These are phyloP conservation scores for Charadrius vociferus DNA, from an alignment of 2,113 vertebrate species.

Conservation along the genomic window DNA sequence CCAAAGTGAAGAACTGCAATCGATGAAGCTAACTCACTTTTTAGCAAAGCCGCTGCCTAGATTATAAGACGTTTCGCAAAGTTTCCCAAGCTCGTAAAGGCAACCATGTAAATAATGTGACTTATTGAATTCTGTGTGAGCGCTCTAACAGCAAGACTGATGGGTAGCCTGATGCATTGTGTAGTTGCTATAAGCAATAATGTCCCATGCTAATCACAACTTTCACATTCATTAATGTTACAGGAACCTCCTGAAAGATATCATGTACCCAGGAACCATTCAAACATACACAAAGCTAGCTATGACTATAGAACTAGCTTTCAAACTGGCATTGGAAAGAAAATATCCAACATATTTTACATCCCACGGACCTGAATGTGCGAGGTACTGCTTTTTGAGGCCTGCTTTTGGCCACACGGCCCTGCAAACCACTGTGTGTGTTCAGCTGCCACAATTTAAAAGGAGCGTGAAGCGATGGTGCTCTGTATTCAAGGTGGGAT, in stretches of 20 bases:
- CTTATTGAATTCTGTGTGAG: not conserved
- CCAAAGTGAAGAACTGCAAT: constrained; percentile 32
- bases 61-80: not conserved
- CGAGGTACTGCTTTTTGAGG: not conserved
- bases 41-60: not conserved
- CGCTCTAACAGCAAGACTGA: constrained; percentile 19
- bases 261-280: not conserved
- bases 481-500: not conserved
- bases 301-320: not conserved
- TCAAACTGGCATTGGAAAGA: not conserved
- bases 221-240: constrained; percentile 25
- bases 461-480: not conserved
- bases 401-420: not conserved
- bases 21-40: not conserved
- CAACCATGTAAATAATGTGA: constrained; percentile 1
- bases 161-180: not conserved
- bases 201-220: constrained; percentile 34
- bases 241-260: constrained; percentile 7
- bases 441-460: not conserved
- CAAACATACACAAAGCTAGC: not conserved
- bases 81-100: not conserved
- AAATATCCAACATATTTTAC: not conserved
- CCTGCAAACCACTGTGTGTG: not conserved
- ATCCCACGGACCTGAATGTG: not conserved
- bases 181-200: constrained; percentile 35